Conservation (phyloP, 2,113 vertebrate genomes). For the Archilochus colubris region DNA sequence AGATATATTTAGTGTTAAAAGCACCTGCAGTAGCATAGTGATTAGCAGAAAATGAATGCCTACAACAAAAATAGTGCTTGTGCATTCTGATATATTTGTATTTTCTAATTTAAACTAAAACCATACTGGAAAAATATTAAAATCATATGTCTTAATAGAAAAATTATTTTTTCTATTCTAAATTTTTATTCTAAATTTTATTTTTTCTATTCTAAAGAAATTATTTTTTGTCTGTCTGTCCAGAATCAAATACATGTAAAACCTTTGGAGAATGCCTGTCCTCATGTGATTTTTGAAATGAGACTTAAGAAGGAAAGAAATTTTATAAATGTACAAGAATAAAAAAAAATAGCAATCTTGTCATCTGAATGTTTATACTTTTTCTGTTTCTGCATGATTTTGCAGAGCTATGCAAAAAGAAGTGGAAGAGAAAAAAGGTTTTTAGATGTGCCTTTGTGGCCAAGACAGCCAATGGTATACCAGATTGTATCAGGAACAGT, state of each 20-base stretch:
- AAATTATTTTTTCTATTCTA: not conserved
- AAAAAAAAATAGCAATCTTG: not conserved
- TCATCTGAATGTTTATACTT: accelerated
- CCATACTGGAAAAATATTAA: not conserved
- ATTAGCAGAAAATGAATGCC: not conserved
- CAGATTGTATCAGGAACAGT: no score
- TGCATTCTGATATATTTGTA: not conserved
- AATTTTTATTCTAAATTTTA: no score
- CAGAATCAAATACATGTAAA: not conserved
- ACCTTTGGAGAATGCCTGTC: not conserved
- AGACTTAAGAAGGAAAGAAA: conserved; percentile 9
- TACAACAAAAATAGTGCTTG: not conserved
- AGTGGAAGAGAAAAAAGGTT: not conserved
- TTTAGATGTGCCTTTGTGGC: not conserved
- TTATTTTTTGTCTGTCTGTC: not conserved
- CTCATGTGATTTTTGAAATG: not conserved
- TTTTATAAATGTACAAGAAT: not conserved
- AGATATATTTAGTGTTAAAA: not conserved
- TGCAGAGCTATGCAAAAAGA: not conserved
- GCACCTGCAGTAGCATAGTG: not conserved
- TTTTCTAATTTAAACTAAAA: not conserved
- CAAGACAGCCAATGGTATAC: no score
- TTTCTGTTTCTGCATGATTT: not conserved
- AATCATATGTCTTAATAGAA: not conserved
- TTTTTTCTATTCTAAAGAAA: not conserved